These are phyloP conservation scores for Hypomecis punctinalis DNA, from an alignment of 2,888 invertebrate genomes.

Conservation along the genomic window DNA sequence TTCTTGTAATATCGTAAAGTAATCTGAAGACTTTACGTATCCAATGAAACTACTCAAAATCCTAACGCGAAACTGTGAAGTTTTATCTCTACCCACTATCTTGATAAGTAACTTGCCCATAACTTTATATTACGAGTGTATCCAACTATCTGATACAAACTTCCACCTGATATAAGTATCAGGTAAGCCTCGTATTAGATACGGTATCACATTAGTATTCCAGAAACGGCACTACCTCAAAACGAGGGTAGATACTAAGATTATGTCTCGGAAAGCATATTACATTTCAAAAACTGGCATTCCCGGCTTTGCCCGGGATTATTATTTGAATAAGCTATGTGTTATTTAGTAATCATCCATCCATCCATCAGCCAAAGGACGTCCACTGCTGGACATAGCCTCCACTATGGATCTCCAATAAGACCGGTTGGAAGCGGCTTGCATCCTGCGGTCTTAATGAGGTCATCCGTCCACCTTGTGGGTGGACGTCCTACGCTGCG, in stretches of 20 bases:
- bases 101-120: conserved; percentile 3
- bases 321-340: too few species aligned
- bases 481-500: too few species aligned
- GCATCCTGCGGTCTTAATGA: too few species aligned
- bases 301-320: too few species aligned
- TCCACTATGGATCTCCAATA: too few species aligned
- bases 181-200: conserved; percentile 29
- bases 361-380: too few species aligned
- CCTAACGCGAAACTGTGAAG: background rate
- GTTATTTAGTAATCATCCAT: too few species aligned
- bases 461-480: too few species aligned
- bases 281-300: too few species aligned
- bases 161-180: conserved; percentile 29
- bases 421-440: too few species aligned
- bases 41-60: background rate
- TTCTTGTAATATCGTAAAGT: background rate
- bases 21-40: background rate
- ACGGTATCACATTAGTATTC: conserved; percentile 34
- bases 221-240: conserved; percentile 27
- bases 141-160: conserved; percentile 23
- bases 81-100: conserved; percentile 6
- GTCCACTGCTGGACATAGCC: too few species aligned
- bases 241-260: conserved; percentile 33
- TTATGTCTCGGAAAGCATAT: conserved; percentile 30
- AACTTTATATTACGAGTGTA: conserved; percentile 5